phyloP scores from a whole-genome alignment of 2,888 invertebrate species.

The Drosophila cognata region DNA sequence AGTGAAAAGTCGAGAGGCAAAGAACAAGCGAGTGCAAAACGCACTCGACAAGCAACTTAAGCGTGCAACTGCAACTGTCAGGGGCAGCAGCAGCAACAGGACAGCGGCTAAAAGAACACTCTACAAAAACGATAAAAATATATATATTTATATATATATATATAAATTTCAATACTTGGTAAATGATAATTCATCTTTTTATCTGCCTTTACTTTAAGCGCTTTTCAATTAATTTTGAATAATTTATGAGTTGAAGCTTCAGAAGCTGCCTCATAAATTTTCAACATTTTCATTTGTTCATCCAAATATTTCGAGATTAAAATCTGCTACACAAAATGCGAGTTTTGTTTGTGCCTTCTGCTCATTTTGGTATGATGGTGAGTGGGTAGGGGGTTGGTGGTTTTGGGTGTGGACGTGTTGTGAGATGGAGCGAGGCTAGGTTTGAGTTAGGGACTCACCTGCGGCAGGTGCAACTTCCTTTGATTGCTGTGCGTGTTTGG shows the following conservation, averaged over 20 bases:
- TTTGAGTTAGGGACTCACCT: slow-evolving; percentile 21
- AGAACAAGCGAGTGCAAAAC: slow-evolving; percentile 21
- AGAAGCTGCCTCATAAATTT: slow-evolving; percentile 8
- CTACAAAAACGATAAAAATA: background rate
- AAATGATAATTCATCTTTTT: slow-evolving; percentile 23
- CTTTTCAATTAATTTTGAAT: slow-evolving; percentile 33
- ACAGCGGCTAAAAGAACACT: background rate
- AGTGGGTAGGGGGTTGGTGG: background rate
- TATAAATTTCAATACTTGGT: slow-evolving; percentile 29
- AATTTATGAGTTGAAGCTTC: slow-evolving; percentile 11
- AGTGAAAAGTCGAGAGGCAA: slow-evolving; percentile 34
- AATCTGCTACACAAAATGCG: slow-evolving; percentile 1
- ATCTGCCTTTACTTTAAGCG: background rate
- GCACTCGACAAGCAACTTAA: slow-evolving; percentile 35
- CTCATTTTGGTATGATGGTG: background rate
- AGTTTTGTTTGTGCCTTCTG: background rate
- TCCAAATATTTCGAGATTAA: slow-evolving; percentile 1
- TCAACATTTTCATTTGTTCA: slow-evolving; percentile 31
- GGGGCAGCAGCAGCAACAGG: slow-evolving; percentile 18
- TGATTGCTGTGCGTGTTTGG: slow-evolving; percentile 66
- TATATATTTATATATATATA: background rate
- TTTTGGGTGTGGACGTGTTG: no score
- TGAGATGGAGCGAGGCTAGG: background rate
- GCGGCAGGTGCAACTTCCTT: slow-evolving; percentile 56
- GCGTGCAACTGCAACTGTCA: slow-evolving; percentile 54